Percentiles rank a stretch among this genome's conserved stretches.
phyloP scores from a whole-genome alignment of 2,113 vertebrate genomes.

The Haemorhous mexicanus region DNA sequence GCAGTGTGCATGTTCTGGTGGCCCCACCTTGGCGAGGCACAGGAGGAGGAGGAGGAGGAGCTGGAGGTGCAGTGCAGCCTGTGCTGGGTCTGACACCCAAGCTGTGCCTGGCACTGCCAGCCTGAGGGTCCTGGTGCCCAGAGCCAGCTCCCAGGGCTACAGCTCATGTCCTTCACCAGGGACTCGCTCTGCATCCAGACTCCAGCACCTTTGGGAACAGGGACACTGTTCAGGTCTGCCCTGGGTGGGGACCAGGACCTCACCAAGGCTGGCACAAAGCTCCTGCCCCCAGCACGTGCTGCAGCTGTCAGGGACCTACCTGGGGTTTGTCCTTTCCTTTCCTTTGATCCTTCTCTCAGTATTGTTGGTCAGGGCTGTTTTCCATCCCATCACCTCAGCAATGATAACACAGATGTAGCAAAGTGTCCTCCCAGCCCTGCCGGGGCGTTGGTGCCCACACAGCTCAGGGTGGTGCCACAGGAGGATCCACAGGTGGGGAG shows the following conservation, averaged over 20 bases:
- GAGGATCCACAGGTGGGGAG: not conserved
- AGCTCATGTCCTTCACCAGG: fast-evolving
- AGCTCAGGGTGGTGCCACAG: not conserved
- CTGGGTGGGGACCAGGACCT: fast-evolving
- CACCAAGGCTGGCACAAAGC: not conserved
- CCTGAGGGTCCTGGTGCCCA: not conserved
- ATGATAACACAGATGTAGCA: not conserved
- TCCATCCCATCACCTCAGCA: not conserved
- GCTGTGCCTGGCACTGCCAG: not conserved
- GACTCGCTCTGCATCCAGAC: fast-evolving
- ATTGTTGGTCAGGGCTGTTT: not conserved
- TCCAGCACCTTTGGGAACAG: not conserved
- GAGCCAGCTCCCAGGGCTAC: not conserved
- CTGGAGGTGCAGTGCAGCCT: not conserved
- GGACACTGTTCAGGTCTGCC: not conserved
- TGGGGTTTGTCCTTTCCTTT: not conserved
- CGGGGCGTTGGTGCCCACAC: fast-evolving
- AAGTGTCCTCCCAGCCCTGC: not conserved
- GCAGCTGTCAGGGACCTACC: not conserved
- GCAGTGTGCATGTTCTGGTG: not conserved
- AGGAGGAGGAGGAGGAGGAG: not conserved
- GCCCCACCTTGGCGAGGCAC: not conserved
- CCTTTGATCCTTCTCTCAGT: not conserved
- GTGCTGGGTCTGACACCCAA: fast-evolving
- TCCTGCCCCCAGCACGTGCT: not conserved